Base-by-base conservation (phyloP, 2,797 vertebrate species). In the Staurois parvus region DNA sequence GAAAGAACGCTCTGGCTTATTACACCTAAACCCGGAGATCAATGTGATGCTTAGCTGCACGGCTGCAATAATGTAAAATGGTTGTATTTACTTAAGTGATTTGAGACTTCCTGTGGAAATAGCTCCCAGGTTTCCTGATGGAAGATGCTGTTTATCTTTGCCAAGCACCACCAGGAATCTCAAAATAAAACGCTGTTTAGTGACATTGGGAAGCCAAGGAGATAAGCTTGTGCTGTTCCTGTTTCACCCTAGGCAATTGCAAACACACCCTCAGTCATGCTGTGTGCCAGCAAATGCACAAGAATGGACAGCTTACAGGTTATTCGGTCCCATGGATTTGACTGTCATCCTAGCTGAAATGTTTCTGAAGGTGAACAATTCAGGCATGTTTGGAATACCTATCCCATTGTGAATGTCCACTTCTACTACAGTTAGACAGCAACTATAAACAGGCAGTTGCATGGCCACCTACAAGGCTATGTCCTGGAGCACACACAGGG, bases 101-200 rank as follows among this genome's bases (percentile, higher is more conserved):
- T 97, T 96, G 96, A 98, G 97, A 98, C 97, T 98, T 99, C 98
- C 98, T 93, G 95, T 98, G 97, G 97, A 99, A 99, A 99, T 94
- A 93, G 94, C 96, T 96, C 94, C 92, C 98, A 97, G 97, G 96
- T 97, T 98, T 99, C 98, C 98, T 98, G 98, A 97, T 98, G 97
- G 97, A 96, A 98, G 97, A 98, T 97, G 97, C 96, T 99, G 97
- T 99, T 99, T 99, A 98, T 99, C 97, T 99, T 98, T 97, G 96
- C 95, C 95, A 92, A 98, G 97, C 96, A 97, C 97, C 97, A 96
- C 96, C 95, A 97, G 95, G 96, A 96, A 97, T 97, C 97, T 97
- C 95, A 94, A 98, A 99, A 99, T 99, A 99, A 99, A 97, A 96
- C 90, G 94, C 62, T 45, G 92, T 93, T 95, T 95, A 96, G 95